Evolutionary conservation across 2,113 vertebrate species (phyloP).

Genomic region (Clarias macrocephalus): DNA sequence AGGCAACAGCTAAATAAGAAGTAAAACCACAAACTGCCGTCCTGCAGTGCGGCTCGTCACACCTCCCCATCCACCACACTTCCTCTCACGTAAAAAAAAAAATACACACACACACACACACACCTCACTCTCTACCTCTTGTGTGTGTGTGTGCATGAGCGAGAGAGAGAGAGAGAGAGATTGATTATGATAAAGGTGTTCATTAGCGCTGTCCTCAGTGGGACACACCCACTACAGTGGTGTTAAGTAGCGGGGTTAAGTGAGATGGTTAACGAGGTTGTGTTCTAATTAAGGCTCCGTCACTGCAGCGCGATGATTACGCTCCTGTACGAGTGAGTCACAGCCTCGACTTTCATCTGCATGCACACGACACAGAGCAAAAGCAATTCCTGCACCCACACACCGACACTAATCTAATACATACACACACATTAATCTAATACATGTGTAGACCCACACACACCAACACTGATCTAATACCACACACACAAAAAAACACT

Average conservation of each 20-base stretch:
- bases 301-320: not conserved
- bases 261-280: not conserved
- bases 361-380: not conserved
- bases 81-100: not conserved
- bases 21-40: constrained; percentile 21
- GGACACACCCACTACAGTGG: not conserved
- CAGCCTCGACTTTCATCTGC: not conserved
- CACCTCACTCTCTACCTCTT: not conserved
- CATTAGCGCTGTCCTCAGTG: not conserved
- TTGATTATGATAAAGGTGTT: not conserved
- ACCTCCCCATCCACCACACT: constrained; percentile 22
- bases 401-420: constrained; percentile 12
- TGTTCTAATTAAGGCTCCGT: not conserved
- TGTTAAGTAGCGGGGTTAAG: not conserved
- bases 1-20: not conserved
- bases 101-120: no score
- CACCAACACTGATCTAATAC: not conserved
- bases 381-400: constrained; percentile 14
- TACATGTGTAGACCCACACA: constrained; percentile 26
- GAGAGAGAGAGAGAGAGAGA: no score
- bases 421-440: not conserved
- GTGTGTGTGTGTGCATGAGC: not conserved
- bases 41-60: constrained; percentile 27
- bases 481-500: not conserved
- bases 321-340: not conserved